Percentiles rank a stretch among this genome's conserved stretches.
phyloP scores from a whole-genome alignment of 2,888 invertebrate species.

The Spialia ferax region DNA sequence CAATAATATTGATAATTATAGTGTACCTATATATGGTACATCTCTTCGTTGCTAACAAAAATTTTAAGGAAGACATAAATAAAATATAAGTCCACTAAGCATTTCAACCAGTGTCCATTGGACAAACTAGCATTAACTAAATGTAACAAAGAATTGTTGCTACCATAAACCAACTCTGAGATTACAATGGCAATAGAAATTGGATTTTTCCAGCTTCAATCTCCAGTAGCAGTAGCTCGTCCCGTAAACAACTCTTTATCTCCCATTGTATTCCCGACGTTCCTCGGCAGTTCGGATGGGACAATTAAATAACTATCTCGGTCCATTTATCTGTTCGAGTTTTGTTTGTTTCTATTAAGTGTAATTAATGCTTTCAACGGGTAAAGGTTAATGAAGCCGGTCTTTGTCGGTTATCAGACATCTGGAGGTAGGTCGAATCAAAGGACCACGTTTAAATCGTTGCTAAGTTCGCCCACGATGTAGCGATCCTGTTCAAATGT shows the following conservation, averaged over 20 bases:
- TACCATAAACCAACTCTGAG: conserved; percentile 24
- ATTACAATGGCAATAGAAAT: conserved; percentile 35
- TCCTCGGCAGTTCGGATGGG: conserved; percentile 58
- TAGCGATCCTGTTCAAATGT: conserved; percentile 37
- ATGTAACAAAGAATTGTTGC: conserved; percentile 31
- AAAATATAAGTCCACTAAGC: conserved; percentile 4
- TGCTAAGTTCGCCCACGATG: conserved; percentile 31
- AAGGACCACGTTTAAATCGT: conserved; percentile 40
- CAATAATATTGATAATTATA: neutral
- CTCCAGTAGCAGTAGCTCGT: conserved; percentile 37
- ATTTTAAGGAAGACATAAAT: neutral
- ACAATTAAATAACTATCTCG: conserved; percentile 82
- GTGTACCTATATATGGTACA: neutral
- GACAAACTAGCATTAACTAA: conserved; percentile 24
- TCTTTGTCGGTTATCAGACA: conserved; percentile 64
- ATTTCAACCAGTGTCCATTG: conserved; percentile 1
- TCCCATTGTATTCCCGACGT: conserved; percentile 38
- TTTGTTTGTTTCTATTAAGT: conserved; percentile 83
- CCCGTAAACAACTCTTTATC: conserved; percentile 51
- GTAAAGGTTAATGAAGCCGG: conserved; percentile 79
- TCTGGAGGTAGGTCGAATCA: conserved; percentile 57
- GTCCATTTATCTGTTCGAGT: conserved; percentile 77
- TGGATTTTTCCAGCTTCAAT: conserved; percentile 37
- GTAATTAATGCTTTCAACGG: conserved; percentile 76
- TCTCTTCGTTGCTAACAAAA: neutral